Conservation (phyloP, 2,888 invertebrate species). For the Dendrolimus houi region DNA sequence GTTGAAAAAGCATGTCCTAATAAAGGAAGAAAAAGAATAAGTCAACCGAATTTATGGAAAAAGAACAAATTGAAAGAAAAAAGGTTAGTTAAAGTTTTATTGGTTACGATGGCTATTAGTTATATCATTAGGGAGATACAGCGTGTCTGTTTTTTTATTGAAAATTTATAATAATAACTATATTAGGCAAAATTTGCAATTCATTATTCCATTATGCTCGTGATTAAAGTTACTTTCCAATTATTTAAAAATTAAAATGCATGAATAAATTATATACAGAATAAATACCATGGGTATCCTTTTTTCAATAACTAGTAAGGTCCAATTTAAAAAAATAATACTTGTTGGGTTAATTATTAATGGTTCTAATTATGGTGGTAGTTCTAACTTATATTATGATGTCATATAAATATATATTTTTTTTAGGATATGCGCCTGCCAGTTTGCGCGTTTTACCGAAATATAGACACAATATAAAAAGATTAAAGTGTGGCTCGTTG, state of each 20-base stretch:
- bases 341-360: background rate
- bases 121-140: background rate
- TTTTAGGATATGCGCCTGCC: background rate
- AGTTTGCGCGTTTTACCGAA: background rate
- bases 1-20: background rate
- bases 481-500: background rate
- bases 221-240: background rate
- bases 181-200: background rate
- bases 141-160: background rate
- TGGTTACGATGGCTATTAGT: background rate
- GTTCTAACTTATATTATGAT: background rate
- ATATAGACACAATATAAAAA: background rate
- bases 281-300: background rate
- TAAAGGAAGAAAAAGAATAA: background rate
- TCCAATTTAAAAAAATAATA: background rate
- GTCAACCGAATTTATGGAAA: background rate
- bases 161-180: background rate
- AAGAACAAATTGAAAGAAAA: background rate
- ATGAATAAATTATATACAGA: background rate
- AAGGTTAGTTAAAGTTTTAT: background rate
- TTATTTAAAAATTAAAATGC: background rate
- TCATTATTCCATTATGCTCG: background rate
- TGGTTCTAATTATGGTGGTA: background rate
- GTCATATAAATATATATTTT: background rate
- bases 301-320: background rate